Evolutionary conservation across 2,888 invertebrate species (phyloP).

Genomic region (Drosophila mayaguana): DNA sequence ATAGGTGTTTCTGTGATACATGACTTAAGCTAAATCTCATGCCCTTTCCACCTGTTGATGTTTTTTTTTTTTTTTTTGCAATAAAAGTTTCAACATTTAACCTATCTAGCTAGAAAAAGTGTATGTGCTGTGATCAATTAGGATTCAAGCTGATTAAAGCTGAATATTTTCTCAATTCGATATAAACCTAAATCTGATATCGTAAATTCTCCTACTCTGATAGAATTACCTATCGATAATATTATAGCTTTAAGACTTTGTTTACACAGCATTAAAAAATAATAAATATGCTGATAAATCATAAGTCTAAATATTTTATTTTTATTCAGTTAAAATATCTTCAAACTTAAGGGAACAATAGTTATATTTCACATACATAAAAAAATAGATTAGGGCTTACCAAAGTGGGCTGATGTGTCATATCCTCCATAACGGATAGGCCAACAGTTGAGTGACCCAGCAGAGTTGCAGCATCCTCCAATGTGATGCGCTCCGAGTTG

Average conservation of each 20-base stretch:
- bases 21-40: background rate
- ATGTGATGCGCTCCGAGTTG: constrained; percentile 84
- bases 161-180: no score
- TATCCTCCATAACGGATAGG: constrained; percentile 87
- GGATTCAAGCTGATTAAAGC: background rate
- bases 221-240: no score
- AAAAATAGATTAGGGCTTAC: constrained; percentile 84
- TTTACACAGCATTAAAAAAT: no score
- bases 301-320: background rate
- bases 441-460: constrained; percentile 86
- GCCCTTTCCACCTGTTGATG: constrained; percentile 5
- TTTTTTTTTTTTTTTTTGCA: background rate
- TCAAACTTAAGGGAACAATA: background rate
- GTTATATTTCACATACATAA: no score
- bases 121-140: background rate
- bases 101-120: background rate
- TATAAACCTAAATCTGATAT: no score
- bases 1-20: constrained; percentile 13
- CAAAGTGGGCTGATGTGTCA: constrained; percentile 86
- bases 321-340: background rate
- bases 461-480: constrained; percentile 84
- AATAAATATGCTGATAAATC: background rate
- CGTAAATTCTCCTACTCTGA: background rate
- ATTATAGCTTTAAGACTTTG: no score
- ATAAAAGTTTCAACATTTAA: background rate